Conservation (phyloP, 2,888 invertebrate species). For the Tachina grossa region DNA sequence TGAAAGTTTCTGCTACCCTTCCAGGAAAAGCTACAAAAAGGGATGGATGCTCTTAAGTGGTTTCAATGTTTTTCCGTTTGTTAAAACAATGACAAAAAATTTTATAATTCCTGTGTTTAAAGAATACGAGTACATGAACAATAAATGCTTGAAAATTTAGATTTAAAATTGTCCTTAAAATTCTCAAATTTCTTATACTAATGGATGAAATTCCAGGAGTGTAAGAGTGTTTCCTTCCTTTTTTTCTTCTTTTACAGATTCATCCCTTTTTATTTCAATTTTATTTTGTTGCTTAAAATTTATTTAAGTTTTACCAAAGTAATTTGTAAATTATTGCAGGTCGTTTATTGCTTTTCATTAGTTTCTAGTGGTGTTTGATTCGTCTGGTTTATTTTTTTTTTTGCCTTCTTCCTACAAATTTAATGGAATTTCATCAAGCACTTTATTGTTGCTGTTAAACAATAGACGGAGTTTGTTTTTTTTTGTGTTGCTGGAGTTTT, state of each 20-base stretch:
- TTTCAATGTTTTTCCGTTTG: conserved; percentile 61
- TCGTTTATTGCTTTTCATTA: conserved; percentile 37
- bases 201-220: background rate
- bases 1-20: conserved; percentile 31
- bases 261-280: conserved; percentile 32
- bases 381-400: conserved; percentile 4
- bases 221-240: background rate
- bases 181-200: background rate
- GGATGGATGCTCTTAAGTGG: conserved; percentile 52
- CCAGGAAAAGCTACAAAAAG: background rate
- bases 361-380: conserved; percentile 23
- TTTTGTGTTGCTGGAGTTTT: conserved; percentile 13
- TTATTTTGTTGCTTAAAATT: conserved; percentile 19
- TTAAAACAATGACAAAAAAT: conserved; percentile 51
- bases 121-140: background rate
- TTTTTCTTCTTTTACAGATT: background rate
- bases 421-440: conserved; percentile 46
- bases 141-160: background rate
- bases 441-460: conserved; percentile 32
- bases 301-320: conserved; percentile 55
- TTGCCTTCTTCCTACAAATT: conserved; percentile 8
- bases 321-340: conserved; percentile 60
- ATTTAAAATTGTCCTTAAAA: conserved; percentile 16
- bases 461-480: conserved; percentile 45
- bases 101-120: background rate